These are phyloP conservation scores for Magallana gigas DNA, from an alignment of 1,140 invertebrate species.

Conservation along the genomic window DNA sequence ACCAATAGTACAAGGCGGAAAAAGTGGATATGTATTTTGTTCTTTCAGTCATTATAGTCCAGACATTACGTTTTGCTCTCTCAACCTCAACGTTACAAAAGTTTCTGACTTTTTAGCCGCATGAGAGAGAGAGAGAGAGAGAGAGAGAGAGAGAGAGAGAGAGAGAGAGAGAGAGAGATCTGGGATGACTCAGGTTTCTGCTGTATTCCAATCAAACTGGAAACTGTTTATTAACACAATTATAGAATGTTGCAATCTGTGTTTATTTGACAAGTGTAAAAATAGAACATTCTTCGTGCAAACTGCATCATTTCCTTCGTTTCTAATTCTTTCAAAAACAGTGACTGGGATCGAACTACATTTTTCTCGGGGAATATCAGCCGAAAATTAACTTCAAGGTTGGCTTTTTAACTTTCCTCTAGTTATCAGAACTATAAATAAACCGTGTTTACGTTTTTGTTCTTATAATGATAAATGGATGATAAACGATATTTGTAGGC, in stretches of 20 bases:
- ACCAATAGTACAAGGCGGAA: no score
- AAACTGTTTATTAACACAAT: background rate
- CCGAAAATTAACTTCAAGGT: background rate
- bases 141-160: no score
- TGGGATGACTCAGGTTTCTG: no score
- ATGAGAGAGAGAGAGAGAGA: no score
- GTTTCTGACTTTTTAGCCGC: no score
- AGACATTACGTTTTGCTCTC: no score
- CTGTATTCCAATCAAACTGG: no score
- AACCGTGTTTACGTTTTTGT: constrained; percentile 18
- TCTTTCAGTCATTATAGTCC: no score
- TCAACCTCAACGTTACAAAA: no score
- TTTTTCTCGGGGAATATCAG: background rate
- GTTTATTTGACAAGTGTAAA: constrained; percentile 28
- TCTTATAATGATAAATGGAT: constrained; percentile 22
- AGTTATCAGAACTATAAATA: constrained; percentile 20
- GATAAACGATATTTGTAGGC: constrained; percentile 22
- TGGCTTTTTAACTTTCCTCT: constrained; percentile 19
- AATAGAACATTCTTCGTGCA: background rate
- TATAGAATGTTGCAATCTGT: background rate
- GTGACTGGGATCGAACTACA: background rate
- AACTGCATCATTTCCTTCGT: background rate
- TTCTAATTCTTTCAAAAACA: background rate
- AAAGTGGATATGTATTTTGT: no score
- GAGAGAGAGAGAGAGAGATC: no score